These are phyloP conservation scores for Microcebus griseorufus DNA, from an alignment of 2,113 vertebrate species.

Conservation along the genomic window DNA sequence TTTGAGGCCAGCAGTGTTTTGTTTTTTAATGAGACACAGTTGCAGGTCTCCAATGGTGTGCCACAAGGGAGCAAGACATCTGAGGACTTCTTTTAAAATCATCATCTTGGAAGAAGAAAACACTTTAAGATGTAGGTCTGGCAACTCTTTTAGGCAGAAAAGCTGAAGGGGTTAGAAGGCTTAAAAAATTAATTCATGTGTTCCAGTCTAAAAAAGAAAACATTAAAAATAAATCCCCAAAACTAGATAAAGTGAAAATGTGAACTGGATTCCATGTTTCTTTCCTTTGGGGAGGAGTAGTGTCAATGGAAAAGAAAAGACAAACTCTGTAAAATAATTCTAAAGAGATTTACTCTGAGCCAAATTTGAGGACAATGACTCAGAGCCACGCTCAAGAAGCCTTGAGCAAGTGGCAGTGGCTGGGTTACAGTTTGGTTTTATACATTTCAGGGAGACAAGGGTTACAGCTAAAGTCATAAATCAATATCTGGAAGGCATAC, in stretches of 20 bases:
- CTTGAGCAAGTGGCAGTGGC: too few species aligned
- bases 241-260: background rate
- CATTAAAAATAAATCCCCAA: background rate
- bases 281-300: background rate
- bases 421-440: too few species aligned
- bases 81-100: slow-evolving; percentile 32
- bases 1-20: slow-evolving; percentile 58
- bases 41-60: slow-evolving; percentile 1
- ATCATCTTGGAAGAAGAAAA: slow-evolving; percentile 34
- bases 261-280: slow-evolving; percentile 10
- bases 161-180: background rate
- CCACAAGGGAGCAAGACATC: slow-evolving; percentile 38
- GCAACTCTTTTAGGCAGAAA: slow-evolving; percentile 27
- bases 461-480: too few species aligned
- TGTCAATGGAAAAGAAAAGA: too few species aligned
- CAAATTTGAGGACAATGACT: too few species aligned
- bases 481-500: too few species aligned
- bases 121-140: slow-evolving; percentile 23
- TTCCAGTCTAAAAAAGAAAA: slow-evolving; percentile 7
- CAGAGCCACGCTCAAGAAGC: too few species aligned
- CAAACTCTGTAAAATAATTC: too few species aligned
- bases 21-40: slow-evolving; percentile 64
- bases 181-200: slow-evolving; percentile 38
- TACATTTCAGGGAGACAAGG: too few species aligned
- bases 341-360: too few species aligned